Evolutionary conservation across 2,888 invertebrate species (phyloP), one percentile per base, ranked within the genome.

Genomic region (Neoascia interrupta): DNA sequence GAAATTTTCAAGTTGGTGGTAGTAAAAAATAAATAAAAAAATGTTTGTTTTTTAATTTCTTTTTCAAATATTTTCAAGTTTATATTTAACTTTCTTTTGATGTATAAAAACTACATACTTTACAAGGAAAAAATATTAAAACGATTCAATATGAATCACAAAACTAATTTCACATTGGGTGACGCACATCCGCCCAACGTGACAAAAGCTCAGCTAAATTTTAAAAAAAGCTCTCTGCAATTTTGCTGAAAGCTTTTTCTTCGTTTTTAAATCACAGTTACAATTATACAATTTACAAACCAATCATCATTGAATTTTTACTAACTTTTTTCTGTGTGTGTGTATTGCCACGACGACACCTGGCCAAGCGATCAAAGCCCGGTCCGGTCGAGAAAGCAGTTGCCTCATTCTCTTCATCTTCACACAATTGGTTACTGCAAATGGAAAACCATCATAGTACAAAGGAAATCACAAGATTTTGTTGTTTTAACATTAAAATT

Each of bases 391-490:
- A 79, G 66, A 79, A 64, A 73, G 56, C 79, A 79, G 73, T 68
- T 66, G 73, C 49, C 15, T 79, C 79, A 73, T 68, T 79, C 79
- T 73, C 61, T 73, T 79, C 79, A 73, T 79, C 79, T 73, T 79
- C 73, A 73, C 73, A 73, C 79, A 79, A 79, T 73, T 73, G 79
- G 73, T 79, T 73, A 88, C 88, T 88, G 88, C 82, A 88, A 88
- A 88, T 88, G 88, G 87, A 88, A 88, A 88, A 88, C 86, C 84
- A 84, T 85, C 88, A 85, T 87, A 87, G 86, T 88, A 72, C 79
- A 70, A 76, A 68, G 39, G 68, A 85, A 86, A 84, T 79, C 37
- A 73, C n/a, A n/a, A n/a, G 39, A 72, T 51, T 13, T 23, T 54
- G 31, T 28, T 21, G 36, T 60, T 49, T 31, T 49, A 39, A 64